Base-by-base conservation (phyloP, 2,113 vertebrate species). In the Rynchops niger region DNA sequence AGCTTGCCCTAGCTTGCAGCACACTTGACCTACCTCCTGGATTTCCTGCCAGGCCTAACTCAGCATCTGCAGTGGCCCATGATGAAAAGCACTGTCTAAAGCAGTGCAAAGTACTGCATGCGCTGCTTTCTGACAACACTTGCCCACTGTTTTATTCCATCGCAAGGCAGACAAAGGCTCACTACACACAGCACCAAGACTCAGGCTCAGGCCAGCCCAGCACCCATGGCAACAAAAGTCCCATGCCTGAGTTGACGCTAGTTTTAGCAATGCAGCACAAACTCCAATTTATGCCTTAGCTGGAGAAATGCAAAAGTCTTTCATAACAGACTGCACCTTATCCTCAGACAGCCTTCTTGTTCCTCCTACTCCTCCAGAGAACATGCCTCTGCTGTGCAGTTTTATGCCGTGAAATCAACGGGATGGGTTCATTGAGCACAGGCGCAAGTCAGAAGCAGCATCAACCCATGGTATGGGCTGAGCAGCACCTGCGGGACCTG, bases 181-280 rank as follows among this genome's bases (percentile, higher is more conserved):
- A 36, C 20, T n/a, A 45, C n/a, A 88, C 21, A 36, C 7, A 66
- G 65, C 55, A 50, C 0, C 1, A 1, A 42, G 25, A 55, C 43
- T 36, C 50, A 52, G 38, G n/a, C 59, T 74, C 73, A 80, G 62
- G 45, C 42, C 67, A 58, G 36, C 12, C 53, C 50, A n/a, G 47
- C 45, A 70, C 34, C 43, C 71, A 26, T 4, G 22, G 16, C 49
- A 85, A 62, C 40, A 45, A 9, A 89, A 61, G 20, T 14, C 72
- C 56, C 4, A 1, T 40, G 40, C 47, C 29, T 1, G 5, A 65
- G 42, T 0, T 42, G 21, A 61, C 4, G 0, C 40, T 34, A 36
- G 21, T 5, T 56, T 76, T 70, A 58, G 52, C 5, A 19, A 62
- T 34, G 69, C 8, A 74, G 7, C 23, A 77, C 7, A 53, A 49